A percentile compares a stretch with the other conserved stretches of the same genome.
These are phyloP conservation scores for Rapana venosa DNA, from an alignment of 2,888 invertebrate genomes.

Conservation along the genomic window DNA sequence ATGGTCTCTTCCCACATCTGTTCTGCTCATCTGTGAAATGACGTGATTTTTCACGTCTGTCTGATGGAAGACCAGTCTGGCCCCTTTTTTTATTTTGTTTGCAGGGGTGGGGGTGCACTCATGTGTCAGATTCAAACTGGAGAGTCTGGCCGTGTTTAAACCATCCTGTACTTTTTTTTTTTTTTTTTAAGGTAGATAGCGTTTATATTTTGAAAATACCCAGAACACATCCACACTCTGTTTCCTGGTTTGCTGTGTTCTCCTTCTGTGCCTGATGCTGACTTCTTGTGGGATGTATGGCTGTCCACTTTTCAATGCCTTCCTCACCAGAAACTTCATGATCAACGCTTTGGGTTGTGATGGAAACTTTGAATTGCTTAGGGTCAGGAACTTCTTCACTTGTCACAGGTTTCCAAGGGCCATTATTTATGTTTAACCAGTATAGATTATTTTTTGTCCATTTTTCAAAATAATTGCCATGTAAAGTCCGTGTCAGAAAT, in stretches of 20 bases:
- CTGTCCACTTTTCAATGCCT: conserved; percentile 12
- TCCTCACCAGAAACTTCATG: not conserved
- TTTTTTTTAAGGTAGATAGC: not conserved
- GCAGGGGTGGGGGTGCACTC: no score
- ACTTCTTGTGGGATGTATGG: conserved; percentile 3
- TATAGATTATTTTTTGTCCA: not conserved
- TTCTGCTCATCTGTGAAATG: conserved; percentile 3
- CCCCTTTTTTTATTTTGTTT: no score
- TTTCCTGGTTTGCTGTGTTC: conserved; percentile 14
- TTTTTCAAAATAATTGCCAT: not conserved
- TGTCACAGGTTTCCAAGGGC: not conserved
- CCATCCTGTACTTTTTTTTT: not conserved
- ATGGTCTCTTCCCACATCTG: not conserved
- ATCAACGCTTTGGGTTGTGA: conserved; percentile 38
- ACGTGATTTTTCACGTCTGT: no score
- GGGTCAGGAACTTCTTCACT: not conserved
- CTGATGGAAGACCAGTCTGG: no score
- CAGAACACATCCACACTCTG: not conserved
- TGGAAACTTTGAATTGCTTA: not conserved
- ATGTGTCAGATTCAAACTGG: no score
- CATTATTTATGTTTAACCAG: not conserved
- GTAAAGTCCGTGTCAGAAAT: no score
- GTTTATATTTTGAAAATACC: not conserved
- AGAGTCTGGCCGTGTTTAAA: no score
- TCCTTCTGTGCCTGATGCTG: conserved; percentile 36